Base-by-base conservation (phyloP, 1,140 invertebrate genomes). In the Drosophila trapezifrons region DNA sequence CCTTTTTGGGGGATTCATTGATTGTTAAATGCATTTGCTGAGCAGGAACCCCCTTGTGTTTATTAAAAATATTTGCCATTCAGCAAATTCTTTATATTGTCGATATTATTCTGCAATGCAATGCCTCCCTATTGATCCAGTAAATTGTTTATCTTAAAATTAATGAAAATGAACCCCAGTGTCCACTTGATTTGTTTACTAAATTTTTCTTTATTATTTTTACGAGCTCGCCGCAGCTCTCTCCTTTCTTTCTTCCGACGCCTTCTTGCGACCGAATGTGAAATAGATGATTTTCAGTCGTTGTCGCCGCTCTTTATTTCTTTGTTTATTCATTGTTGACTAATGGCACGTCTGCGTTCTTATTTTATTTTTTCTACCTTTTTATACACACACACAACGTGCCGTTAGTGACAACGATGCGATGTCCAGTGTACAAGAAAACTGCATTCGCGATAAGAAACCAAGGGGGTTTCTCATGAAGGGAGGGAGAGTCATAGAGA, bases 321-420 rank as follows among this genome's bases (percentile, higher is more conserved):
- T 65, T 64, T 67, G 64, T 32, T 67, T 67, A 25, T 64, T 67
- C 20, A 18, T 65, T 63, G 60, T 51, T 42, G 37, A 38, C 18
- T 43, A 51, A 67, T 27, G 45, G n/a, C 65, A 67, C 58, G 37
- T 64, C 45, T 45, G 64, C 35, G 18, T n/a, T 42, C 12, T 17
- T 45, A 32, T 17, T 47, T 25, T 47, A 15, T 42, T 18, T 35
- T 12, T 9, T 49, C 6, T 17, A 37, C 13, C 20, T 29, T 29
- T 35, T 17, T 55, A 7, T 43, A 13, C 18, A 12, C 18, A 20
- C 7, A 12, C 32, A 15, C 22, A 15, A 40, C 59, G 59, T 63
- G 59, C 25, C 22, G 7, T 38, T 25, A 20, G 18, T 40, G 25
- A 40, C 63, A 47, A 15, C 29, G 12, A 35, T 47, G 56, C 13